Base-by-base conservation (phyloP, 2,888 invertebrate species). In the Tipula confusa region DNA sequence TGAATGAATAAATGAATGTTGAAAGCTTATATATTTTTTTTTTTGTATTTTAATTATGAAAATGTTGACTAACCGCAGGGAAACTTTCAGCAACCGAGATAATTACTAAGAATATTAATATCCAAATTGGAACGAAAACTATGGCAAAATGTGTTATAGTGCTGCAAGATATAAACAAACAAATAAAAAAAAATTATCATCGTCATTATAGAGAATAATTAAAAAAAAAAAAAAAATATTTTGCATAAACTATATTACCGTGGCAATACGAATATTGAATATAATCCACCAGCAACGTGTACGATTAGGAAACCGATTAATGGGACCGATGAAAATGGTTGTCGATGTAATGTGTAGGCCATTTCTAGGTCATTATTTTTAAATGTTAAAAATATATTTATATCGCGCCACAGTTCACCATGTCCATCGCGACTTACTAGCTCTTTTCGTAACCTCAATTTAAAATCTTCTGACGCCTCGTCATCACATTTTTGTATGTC, bases 401-500 rank as follows among this genome's bases (percentile, higher is more conserved):
- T 93, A 86, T 94, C 93, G 86, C 93, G 93, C 83, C 92, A 91
- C 83, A 95, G 89, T 87, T 94, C 93, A 87, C 93, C 94, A 89
- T 95, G 93, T 83, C 95, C 95, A 89, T 97, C 96, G 87, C 96
- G 92, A 88, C 94, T 95, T 86, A 96, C 94, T 84, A 97, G 92
- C 88, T 97, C 97, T 88, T 96, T 94, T 87, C 94, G 92, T 86
- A 97, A 91, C 88, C 94, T 91, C 88, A 93, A 92, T 90, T 95
- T 93, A 90, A 96, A 95, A 89, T 95, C 95, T 88, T 95, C 94
- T 81, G 88, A 86, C 83, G 82, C 1, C 33, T 82, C 82, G 4
- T 82, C 33, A 24, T 82, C 82, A 33, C 29, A 4, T 82, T 82
- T 33, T 33, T 82, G 31, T 33, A 29, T 80, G 7, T 64, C 64